phyloP scores from a whole-genome alignment of 1,140 invertebrate species.

The Hyles vespertilio region DNA sequence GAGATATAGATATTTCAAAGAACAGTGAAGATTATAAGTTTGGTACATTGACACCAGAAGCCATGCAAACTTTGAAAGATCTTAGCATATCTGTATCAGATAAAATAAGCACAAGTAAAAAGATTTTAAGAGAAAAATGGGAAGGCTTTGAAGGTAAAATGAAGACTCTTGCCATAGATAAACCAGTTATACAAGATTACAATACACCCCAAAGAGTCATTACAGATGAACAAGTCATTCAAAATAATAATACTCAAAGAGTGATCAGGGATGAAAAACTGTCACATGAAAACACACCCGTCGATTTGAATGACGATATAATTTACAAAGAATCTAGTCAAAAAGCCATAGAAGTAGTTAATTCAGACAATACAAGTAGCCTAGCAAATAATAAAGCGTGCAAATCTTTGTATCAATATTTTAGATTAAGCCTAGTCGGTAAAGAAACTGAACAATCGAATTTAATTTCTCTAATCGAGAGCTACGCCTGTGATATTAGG shows the following conservation, averaged over 20 bases:
- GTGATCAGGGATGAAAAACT: conserved; percentile 33
- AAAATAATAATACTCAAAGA: conserved; percentile 22
- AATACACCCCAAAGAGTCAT: conserved; percentile 11
- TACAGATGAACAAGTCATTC: conserved; percentile 35
- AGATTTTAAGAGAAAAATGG: conserved; percentile 72
- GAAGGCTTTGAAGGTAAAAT: conserved; percentile 66
- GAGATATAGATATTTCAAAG: conserved; percentile 33
- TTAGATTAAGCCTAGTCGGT: conserved; percentile 61
- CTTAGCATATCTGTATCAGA: conserved; percentile 67
- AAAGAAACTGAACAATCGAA: conserved; percentile 55
- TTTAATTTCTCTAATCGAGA: conserved; percentile 63
- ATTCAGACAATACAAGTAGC: conserved; percentile 27
- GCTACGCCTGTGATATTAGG: conserved; percentile 66
- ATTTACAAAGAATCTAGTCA: conserved; percentile 70
- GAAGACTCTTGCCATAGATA: conserved; percentile 56
- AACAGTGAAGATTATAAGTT: conserved; percentile 52
- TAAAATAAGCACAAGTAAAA: conserved; percentile 72
- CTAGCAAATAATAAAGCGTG: conserved; percentile 52
- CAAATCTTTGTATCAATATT: conserved; percentile 64
- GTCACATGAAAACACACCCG: conserved; percentile 28
- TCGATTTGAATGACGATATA: conserved; percentile 46
- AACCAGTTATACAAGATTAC: conserved; percentile 26
- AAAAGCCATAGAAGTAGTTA: conserved; percentile 55
- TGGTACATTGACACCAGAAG: conserved; percentile 53
- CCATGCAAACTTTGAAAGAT: conserved; percentile 73